Base-by-base conservation (phyloP, 2,113 vertebrate genomes). In the Bubo scandiacus region DNA sequence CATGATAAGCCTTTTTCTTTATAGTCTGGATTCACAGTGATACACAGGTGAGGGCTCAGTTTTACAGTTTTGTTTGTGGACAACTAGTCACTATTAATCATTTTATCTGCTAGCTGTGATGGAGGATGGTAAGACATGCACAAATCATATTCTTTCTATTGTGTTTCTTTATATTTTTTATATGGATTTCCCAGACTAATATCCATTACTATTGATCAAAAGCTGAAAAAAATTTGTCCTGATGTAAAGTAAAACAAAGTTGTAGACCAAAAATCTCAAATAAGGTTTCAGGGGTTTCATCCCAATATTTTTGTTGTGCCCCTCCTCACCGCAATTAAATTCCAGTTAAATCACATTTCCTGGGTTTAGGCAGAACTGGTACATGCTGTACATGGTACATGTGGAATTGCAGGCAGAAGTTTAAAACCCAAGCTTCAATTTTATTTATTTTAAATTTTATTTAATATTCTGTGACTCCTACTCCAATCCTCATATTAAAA, bases 261-360 rank as follows among this genome's bases (percentile, higher is more conserved):
- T 54, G 10, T 63, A 80, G 25, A 40, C 7, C 13, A 59, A 10
- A 75, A 55, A 61, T 77, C 13, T 91, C 6, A 59, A 68, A 9
- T 30, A 77, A 62, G 2, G 3, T 66, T 81, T 84, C 12, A 58
- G 10, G 3, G 11, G 43, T 66, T 86, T 77, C 8, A 65, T 40
- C 8, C 11, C 9, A 26, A 7, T 1, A 2, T 11, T 86, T 72
- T 36, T 81, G 5, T 58, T 72, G 2, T 30, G 6, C 23, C 1
- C 3, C 4, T 5, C 7, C 4, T 68, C 29, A 57, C 11, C 29
- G 8, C 1, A 1, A 66, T 11, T 65, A n/a, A 72, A 47, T 47
- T 29, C 22, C 23, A 62, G 8, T 25, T 57, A 89, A 89, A 57
- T 26, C 1, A 4, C 8, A 23, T 52, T 40, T 61, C 9, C 19